Evolutionary conservation across 2,113 vertebrate genomes (phyloP), one percentile per base, ranked within the genome.

Genomic region (Laticauda colubrina): DNA sequence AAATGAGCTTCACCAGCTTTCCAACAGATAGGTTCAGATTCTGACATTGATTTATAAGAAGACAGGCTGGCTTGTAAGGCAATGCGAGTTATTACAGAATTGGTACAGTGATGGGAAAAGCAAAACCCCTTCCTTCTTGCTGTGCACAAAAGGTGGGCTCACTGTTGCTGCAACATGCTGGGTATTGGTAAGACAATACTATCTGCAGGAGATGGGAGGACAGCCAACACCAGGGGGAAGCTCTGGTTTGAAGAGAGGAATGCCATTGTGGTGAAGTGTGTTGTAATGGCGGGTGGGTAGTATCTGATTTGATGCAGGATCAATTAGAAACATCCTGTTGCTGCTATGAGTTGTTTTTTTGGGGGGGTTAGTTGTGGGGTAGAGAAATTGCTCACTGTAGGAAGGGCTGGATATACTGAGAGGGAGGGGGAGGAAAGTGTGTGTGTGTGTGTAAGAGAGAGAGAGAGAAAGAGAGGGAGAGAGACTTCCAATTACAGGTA

Each of bases 31-130:
- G 55, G 23, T 90, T 93, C 55, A 20, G 12, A 87, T 59, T 93
- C 53, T 54, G 55, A 24, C 89, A 9, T 24, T 93, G 55, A 92
- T 92, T 92, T 92, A 92, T 89, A 92, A 81, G 2, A 10, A 29
- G 61, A 48, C 15, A 39, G 51, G 53, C 10, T 51, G n/a, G 87
- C 53, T 56, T 92, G 81, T 89, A 92, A 48, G 91, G 75, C 91
- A 92, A 64, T 4, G 34, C 9, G 9, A 48, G 87, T 88, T 81
- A 92, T 92, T 81, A 81, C 14, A 18, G 5, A 34, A 39, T 39
- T 39, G 14, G 57, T 88, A 92, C 64, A 69, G 29, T 6, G 64
- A 54, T 92, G 51, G 57, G 54, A 92, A 89, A 81, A 69, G 61
- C 91, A 56, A 51, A 45, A 4, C 23, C 56, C 29, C 7, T 61